phyloP scores from a whole-genome alignment of 2,888 invertebrate species.

The Eledona agricola region DNA sequence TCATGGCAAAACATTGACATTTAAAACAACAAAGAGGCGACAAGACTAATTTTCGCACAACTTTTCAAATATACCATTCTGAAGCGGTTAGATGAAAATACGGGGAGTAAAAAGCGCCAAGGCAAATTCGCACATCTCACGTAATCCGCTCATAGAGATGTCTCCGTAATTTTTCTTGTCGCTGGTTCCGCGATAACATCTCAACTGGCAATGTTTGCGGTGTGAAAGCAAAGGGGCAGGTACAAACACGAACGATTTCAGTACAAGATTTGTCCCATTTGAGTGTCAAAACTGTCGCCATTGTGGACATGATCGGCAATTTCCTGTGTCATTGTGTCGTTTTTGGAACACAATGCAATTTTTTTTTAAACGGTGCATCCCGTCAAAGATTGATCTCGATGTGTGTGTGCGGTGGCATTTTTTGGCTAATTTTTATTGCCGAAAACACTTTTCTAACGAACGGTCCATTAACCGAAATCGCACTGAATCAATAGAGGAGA shows the following conservation, averaged over 20 bases:
- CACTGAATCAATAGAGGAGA: conserved; percentile 35
- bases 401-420: conserved; percentile 3
- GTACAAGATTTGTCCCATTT: conserved; percentile 31
- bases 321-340: conserved; percentile 40
- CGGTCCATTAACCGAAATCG: conserved; percentile 35
- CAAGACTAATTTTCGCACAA: no score
- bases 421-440: conserved; percentile 34
- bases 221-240: conserved; percentile 18
- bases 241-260: conserved; percentile 19
- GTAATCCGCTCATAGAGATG: no score
- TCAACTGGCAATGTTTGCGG: conserved; percentile 15
- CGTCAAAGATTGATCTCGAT: neutral
- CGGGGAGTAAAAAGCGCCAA: no score
- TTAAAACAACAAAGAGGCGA: no score
- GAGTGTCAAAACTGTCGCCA: conserved; percentile 41
- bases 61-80: no score
- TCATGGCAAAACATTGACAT: no score
- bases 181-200: conserved; percentile 1
- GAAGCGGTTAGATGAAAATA: no score
- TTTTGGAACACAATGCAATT: conserved; percentile 35
- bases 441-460: conserved; percentile 38
- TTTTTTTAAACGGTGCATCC: conserved; percentile 16
- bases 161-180: no score
- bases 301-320: conserved; percentile 41
- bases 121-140: no score